Conservation (phyloP, 2,113 vertebrate genomes). For the Vulpes lagopus region DNA sequence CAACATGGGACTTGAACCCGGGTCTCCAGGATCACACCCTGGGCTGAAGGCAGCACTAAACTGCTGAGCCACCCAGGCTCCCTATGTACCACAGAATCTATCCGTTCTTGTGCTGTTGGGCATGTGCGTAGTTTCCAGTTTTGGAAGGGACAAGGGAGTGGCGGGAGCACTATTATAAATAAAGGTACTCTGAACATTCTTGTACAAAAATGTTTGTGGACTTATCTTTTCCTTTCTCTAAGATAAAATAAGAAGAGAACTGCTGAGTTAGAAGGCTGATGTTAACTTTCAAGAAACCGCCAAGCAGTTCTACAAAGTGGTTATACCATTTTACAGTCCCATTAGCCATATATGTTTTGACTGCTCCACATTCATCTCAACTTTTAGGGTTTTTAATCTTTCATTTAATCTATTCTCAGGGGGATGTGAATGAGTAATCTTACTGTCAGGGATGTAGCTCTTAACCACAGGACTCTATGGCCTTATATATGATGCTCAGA, state of each 20-base stretch:
- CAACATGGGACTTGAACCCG: too few relatives aligned
- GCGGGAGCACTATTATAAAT: neutral
- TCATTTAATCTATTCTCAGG: neutral
- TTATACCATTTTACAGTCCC: neutral
- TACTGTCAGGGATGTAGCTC: neutral
- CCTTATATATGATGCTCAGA: neutral
- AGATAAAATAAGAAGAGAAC: neutral
- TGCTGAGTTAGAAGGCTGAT: neutral
- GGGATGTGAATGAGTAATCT: neutral
- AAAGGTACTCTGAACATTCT: neutral
- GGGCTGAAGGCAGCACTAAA: too few relatives aligned
- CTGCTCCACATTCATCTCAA: neutral
- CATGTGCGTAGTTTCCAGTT: neutral
- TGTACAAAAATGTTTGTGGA: neutral
- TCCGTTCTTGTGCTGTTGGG: neutral
- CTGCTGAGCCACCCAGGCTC: too few relatives aligned
- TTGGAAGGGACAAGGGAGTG: fast-evolving
- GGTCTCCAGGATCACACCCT: too few relatives aligned
- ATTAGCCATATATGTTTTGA: neutral
- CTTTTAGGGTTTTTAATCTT: neutral
- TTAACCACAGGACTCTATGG: neutral
- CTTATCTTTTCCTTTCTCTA: neutral
- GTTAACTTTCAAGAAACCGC: neutral
- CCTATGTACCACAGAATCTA: neutral
- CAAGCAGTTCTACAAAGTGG: neutral